Base-by-base conservation (phyloP, 2,113 vertebrate species). In the Ceratotherium simum region DNA sequence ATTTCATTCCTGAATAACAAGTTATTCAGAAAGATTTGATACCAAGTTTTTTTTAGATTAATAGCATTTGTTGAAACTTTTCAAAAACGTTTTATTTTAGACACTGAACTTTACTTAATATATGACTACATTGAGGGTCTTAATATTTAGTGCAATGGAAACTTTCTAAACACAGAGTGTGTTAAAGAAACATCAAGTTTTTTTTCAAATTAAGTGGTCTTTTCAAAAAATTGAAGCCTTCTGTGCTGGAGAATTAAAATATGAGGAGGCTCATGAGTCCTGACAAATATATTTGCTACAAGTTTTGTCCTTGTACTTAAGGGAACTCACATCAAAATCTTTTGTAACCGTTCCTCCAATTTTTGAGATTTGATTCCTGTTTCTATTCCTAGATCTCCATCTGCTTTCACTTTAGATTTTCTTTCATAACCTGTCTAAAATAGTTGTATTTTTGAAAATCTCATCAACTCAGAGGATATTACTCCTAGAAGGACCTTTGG, bases 361-460 rank as follows among this genome's bases (percentile, higher is more conserved):
- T 58, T 96, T 91, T 95, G 82, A 96, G 83, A 75, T 90, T 93
- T 96, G 54, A 76, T 97, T 97, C 69, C 31, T 82, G 62, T 83
- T 97, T 96, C 95, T 97, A 95, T 97, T 97, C 85, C 51, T 92
- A 96, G 94, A 17, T 89, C 31, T 93, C 93, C 85, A 91, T 95
- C 96, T 97, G 85, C 13, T 72, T 95, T 65, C 42, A 21, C 42
- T 96, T 90, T 80, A 79, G 91, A 65, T 42, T 48, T 79, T 95
- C 48, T 93, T 95, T 93, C 48, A 86, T 95, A 96, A 96, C 96
- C 96, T 96, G 92, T 91, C 85, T 95, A 78, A 95, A 95, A 51
- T 31, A 83, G 73, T 93, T 83, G 21, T 67, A 67, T 65, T 89
- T 96, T 83, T 85, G 11, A 58, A 94, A 93, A 51, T 67, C 13